phyloP scores from a whole-genome alignment of 2,113 vertebrate genomes.

The Hucho hucho region DNA sequence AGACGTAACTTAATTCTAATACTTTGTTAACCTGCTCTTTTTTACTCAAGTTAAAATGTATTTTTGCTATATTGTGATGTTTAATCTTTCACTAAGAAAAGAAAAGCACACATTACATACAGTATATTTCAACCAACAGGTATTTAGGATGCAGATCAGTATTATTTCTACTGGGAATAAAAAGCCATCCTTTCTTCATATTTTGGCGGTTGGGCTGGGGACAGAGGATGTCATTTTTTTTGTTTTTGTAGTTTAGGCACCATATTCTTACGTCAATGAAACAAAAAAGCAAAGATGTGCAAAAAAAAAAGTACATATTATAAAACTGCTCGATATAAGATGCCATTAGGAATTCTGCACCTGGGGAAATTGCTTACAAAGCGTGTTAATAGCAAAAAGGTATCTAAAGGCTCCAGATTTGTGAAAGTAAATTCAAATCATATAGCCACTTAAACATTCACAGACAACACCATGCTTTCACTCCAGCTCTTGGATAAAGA shows the following conservation, averaged over 20 bases:
- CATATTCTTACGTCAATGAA: constrained; percentile 70
- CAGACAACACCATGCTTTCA: constrained; percentile 65
- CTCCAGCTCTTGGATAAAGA: constrained; percentile 67
- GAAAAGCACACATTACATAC: constrained; percentile 74
- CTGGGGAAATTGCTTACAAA: constrained; percentile 60
- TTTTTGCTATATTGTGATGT: constrained; percentile 60
- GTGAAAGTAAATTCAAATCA: constrained; percentile 53
- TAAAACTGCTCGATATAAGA: constrained; percentile 70
- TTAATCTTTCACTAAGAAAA: constrained; percentile 69
- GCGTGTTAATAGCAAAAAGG: constrained; percentile 64
- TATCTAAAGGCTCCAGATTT: constrained; percentile 60
- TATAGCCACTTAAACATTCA: constrained; percentile 55
- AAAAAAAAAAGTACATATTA: constrained; percentile 49
- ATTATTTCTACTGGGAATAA: constrained; percentile 67
- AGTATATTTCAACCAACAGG: constrained; percentile 75
- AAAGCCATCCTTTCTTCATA: constrained; percentile 69
- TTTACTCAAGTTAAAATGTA: constrained; percentile 62
- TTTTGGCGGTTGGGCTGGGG: constrained; percentile 68
- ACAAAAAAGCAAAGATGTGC: constrained; percentile 49
- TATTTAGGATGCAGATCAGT: constrained; percentile 74
- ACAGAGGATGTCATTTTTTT: constrained; percentile 59
- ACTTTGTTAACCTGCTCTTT: constrained; percentile 33
- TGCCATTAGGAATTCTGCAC: constrained; percentile 78
- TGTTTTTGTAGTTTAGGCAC: constrained; percentile 73
- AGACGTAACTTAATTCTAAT: constrained; percentile 38